Conservation (phyloP, 2,888 invertebrate genomes). For the Synergus itoensis region DNA sequence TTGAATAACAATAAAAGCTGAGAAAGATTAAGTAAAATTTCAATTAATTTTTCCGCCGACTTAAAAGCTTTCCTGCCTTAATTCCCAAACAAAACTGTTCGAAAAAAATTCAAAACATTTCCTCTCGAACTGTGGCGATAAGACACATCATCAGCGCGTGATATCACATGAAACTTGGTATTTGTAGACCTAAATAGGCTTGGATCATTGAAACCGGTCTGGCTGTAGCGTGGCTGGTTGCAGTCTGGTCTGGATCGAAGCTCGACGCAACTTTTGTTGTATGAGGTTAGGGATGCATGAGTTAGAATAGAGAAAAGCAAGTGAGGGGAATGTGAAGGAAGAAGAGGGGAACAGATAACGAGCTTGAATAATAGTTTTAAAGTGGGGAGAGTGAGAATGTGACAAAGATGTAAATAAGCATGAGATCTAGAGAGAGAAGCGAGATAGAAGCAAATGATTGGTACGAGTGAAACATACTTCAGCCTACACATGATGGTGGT, state of each 20-base stretch:
- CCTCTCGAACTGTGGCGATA: background rate
- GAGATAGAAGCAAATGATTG: conserved; percentile 37
- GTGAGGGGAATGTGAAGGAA: conserved; percentile 18
- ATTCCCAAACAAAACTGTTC: background rate
- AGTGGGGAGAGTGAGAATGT: conserved; percentile 21
- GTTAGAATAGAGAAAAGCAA: conserved; percentile 65
- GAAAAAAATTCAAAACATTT: background rate
- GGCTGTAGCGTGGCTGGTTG: conserved; percentile 51
- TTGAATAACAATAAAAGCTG: too few relatives aligned
- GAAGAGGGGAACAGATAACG: conserved; percentile 26
- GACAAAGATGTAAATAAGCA: conserved; percentile 8
- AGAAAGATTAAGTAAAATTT: background rate
- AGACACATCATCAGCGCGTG: background rate
- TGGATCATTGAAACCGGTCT: conserved; percentile 67
- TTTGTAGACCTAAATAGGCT: conserved; percentile 14
- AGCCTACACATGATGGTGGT: conserved; percentile 58
- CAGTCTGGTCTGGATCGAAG: conserved; percentile 47
- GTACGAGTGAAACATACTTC: conserved; percentile 43
- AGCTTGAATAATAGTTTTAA: conserved; percentile 26
- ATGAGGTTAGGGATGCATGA: conserved; percentile 74
- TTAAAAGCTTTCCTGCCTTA: background rate
- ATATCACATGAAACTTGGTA: background rate
- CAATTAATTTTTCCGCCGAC: background rate
- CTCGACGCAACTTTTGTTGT: conserved; percentile 69
- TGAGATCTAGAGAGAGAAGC: conserved; percentile 40